Evolutionary conservation across 1,140 invertebrate genomes (phyloP).

Genomic region (Tetranychus urticae): DNA sequence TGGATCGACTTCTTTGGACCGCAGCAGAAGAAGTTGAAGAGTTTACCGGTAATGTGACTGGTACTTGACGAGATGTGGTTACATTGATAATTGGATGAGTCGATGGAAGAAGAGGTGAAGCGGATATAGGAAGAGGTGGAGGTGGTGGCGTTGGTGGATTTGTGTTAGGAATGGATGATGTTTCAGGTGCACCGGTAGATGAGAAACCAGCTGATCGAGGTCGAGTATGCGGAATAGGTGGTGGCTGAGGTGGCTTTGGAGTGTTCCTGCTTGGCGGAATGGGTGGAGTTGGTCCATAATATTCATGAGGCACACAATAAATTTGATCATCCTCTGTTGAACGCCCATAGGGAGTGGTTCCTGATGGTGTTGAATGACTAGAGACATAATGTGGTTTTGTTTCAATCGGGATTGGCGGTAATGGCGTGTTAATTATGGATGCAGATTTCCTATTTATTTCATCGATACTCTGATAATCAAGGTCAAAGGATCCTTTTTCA

Average conservation of each 20-base stretch:
- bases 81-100: no score
- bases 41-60: neutral
- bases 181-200: neutral
- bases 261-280: neutral
- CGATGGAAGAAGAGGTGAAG: neutral
- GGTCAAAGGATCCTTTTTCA: neutral
- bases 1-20: neutral
- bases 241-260: neutral
- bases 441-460: neutral
- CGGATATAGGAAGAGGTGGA: neutral
- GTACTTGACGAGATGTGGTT: no score
- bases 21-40: neutral
- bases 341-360: neutral
- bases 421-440: neutral
- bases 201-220: neutral
- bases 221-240: neutral
- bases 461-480: neutral
- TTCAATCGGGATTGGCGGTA: neutral
- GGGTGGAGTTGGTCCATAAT: neutral
- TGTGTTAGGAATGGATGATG: neutral
- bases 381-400: neutral
- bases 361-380: neutral
- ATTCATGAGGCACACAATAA: neutral
- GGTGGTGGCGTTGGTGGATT: neutral
- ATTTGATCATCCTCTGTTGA: constrained; percentile 1